These are phyloP conservation scores for Jordanella pulchra DNA, from an alignment of 2,797 vertebrate species.

Conservation along the genomic window DNA sequence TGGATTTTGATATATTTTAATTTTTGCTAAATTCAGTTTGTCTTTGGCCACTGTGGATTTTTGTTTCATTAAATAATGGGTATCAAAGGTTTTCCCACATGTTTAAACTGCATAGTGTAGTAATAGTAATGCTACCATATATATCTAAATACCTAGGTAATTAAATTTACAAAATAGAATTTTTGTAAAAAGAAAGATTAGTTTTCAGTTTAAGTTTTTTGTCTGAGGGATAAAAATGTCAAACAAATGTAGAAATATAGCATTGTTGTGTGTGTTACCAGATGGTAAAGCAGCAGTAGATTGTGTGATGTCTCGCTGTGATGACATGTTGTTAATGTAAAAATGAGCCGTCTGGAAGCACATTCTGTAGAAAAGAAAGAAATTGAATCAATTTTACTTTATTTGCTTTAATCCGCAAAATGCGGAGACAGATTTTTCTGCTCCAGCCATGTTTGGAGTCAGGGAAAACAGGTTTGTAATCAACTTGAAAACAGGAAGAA, in stretches of 20 bases:
- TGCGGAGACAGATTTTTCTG: not conserved
- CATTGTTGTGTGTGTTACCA: constrained; percentile 77
- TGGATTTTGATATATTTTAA: too few species aligned
- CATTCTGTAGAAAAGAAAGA: constrained; percentile 75
- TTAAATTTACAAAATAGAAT: not conserved
- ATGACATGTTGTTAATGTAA: constrained; percentile 92
- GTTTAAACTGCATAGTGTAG: too few species aligned
- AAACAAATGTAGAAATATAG: not conserved
- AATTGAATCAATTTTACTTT: not conserved
- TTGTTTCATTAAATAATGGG: too few species aligned
- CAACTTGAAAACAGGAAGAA: not conserved
- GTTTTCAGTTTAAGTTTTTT: not conserved
- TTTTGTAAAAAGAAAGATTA: not conserved
- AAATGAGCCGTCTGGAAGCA: constrained; percentile 99
- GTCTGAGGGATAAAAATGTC: not conserved
- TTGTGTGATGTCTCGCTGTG: constrained; percentile 87
- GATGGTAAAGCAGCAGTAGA: constrained; percentile 80
- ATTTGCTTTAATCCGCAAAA: not conserved
- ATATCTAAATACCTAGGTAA: not conserved
- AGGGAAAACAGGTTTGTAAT: not conserved
- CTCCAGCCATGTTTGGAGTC: not conserved
- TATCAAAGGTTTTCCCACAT: too few species aligned
- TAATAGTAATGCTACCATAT: too few species aligned
- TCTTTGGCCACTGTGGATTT: too few species aligned
- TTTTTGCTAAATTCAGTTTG: too few species aligned